Evolutionary conservation across 2,113 vertebrate species (phyloP), one percentile per base, ranked within the genome.

Genomic region (Amphiprion ocellaris): DNA sequence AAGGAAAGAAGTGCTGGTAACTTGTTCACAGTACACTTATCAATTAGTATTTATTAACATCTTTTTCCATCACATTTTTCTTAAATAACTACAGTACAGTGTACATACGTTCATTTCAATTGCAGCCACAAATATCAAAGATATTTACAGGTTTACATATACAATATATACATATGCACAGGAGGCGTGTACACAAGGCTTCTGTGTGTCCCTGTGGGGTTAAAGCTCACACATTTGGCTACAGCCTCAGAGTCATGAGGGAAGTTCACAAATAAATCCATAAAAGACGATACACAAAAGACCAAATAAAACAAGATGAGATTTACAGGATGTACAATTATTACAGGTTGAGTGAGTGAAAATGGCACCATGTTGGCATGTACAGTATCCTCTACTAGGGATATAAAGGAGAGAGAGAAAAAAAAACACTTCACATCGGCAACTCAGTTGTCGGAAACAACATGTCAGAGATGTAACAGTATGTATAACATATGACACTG

Each of bases 151-250:
- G 64, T 83, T 87, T 83, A 87, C 80, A 78, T 84, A 87, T 84
- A 90, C 72, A 92, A 53, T 86, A 92, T 91, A 69, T 90, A 94
- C 90, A 94, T 86, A 91, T 89, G 21, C 79, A 92, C 79, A 89
- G 65, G 83, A 90, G 86, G 77, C 84, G 37, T 77, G 78, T 83
- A 75, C 83, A 91, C 82, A 85, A 87, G 90, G 85, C 72, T 5
- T 71, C 19, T 77, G 58, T 75, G 78, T 60, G 47, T 67, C 55
- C 61, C 21, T 9, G 11, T 66, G 11, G n/a, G 56, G 65, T 80
- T 80, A 86, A 91, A 91, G 86, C 76, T 77, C 86, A 91, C 84
- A 91, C 61, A 69, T 87, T 88, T 85, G 83, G 80, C 83, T 74
- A 83, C 76, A 81, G 72, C 90, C 91, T 83, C 82, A 64, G 23